phyloP scores from a whole-genome alignment of 2,113 vertebrate species.

The zebrafish (Danio rerio) region GRCz12tu NC_133182.1:27106501-27107000 shows the following conservation, averaged over 20 bases:
- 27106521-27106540: conserved; percentile 16
- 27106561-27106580: conserved; percentile 14
- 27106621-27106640: not conserved
- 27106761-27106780: not conserved
- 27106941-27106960: not conserved
- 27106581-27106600: conserved; percentile 26
- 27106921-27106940: not conserved
- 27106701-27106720: not conserved
- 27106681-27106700: conserved; percentile 20
- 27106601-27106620: conserved; percentile 8
- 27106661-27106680: not conserved
- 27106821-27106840: not conserved
- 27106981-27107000: not conserved
- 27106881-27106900: not conserved
- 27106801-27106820: not conserved
- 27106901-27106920: not conserved
- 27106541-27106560: conserved; percentile 19
- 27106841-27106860: not conserved
- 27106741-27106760: not conserved
- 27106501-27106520: conserved; percentile 19
- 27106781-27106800: not conserved
- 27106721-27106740: not conserved
- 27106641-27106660: conserved; percentile 13
- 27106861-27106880: not conserved
- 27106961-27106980: not conserved